Evolutionary conservation across 2,113 vertebrate genomes (phyloP).

Genomic region (Dolichotis patagonum): DNA sequence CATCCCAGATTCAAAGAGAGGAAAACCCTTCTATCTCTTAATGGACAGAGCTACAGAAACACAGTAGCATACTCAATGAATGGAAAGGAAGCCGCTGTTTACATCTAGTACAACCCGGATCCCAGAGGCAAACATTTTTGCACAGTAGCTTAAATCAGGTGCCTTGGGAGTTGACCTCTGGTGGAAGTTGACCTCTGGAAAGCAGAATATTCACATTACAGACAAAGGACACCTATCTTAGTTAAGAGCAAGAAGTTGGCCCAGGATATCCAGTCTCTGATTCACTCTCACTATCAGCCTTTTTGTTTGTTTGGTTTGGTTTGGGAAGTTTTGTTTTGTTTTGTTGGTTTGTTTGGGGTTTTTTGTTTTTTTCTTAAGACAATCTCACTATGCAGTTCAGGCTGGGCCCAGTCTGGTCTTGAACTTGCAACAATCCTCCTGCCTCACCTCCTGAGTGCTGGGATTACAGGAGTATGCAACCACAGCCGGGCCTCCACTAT

Average conservation of each 20-base stretch:
- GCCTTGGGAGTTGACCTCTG: not conserved
- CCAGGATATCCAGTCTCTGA: not conserved
- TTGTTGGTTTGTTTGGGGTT: too few species aligned
- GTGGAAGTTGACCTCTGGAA: not conserved
- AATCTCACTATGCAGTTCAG: too few species aligned
- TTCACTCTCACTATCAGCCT: not conserved
- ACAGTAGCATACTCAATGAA: not conserved
- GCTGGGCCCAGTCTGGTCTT: too few species aligned
- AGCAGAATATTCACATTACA: not conserved
- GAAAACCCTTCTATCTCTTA: not conserved
- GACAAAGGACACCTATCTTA: not conserved
- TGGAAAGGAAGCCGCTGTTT: not conserved
- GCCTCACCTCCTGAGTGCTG: too few species aligned
- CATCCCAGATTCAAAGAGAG: not conserved
- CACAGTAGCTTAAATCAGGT: not conserved
- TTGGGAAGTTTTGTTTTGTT: too few species aligned
- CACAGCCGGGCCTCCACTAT: not conserved
- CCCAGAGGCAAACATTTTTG: not conserved
- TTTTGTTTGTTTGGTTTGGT: too few species aligned
- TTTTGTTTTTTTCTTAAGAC: too few species aligned
- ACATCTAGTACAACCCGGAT: not conserved
- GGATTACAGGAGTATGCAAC: too few species aligned
- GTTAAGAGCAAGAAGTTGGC: not conserved
- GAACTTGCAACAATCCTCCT: too few species aligned
- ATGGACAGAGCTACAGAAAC: not conserved